These are phyloP conservation scores for western clawed frog (Xenopus tropicalis) DNA, from an alignment of 2,113 vertebrate species.

Conservation along the genomic window DNA sequence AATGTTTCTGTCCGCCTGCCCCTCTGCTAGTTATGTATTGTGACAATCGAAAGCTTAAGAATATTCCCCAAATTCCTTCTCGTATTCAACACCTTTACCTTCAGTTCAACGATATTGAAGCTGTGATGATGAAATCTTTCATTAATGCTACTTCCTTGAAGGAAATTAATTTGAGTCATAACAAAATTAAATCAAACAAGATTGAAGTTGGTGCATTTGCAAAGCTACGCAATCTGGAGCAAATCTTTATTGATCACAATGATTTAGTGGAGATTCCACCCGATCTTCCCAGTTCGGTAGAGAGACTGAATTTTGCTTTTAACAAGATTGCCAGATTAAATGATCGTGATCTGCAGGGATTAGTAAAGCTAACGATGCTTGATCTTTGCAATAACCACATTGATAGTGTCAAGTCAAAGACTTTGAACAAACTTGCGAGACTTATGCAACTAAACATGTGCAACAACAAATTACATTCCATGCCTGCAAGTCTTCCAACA, in stretches of 20 bases:
- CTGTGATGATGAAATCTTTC: slow-evolving; percentile 63
- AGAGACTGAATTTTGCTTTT: slow-evolving; percentile 68
- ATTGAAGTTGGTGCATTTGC: slow-evolving; percentile 67
- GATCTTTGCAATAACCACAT: slow-evolving; percentile 72
- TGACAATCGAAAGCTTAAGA: slow-evolving; percentile 68
- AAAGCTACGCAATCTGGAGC: slow-evolving; percentile 62
- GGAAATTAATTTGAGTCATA: slow-evolving; percentile 75
- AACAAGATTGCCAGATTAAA: slow-evolving; percentile 67
- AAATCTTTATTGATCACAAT: slow-evolving; percentile 73
- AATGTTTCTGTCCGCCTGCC: slow-evolving; percentile 71
- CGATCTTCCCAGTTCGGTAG: slow-evolving; percentile 68
- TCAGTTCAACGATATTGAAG: slow-evolving; percentile 73
- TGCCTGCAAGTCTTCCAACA: slow-evolving; percentile 65
- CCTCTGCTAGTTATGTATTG: slow-evolving; percentile 75
- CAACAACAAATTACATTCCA: slow-evolving; percentile 68
- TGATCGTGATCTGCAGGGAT: slow-evolving; percentile 53
- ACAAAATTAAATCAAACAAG: slow-evolving; percentile 68
- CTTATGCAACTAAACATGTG: slow-evolving; percentile 71
- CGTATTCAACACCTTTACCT: slow-evolving; percentile 71
- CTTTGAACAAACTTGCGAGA: slow-evolving; percentile 64
- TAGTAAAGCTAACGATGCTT: slow-evolving; percentile 69
- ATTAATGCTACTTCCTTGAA: slow-evolving; percentile 66
- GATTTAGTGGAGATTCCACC: slow-evolving; percentile 69
- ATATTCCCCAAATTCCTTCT: slow-evolving; percentile 67
- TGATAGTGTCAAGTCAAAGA: slow-evolving; percentile 61